These are phyloP conservation scores for Sterrhoptilus dennistouni DNA, from an alignment of 2,113 vertebrate species.

Conservation along the genomic window DNA sequence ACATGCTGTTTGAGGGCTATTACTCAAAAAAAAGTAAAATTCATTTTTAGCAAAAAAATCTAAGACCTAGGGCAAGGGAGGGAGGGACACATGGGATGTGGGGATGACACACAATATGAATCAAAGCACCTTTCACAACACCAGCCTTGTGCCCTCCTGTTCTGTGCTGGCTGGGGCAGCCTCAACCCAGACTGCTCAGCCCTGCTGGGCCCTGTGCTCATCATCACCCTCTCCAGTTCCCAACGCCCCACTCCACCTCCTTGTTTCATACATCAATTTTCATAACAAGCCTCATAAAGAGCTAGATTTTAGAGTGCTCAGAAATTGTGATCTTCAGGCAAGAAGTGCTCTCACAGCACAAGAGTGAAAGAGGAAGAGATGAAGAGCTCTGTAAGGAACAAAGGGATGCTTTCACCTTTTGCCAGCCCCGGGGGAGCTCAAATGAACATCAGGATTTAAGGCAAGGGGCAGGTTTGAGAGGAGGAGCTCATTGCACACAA, in stretches of 20 bases:
- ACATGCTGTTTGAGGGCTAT: slow-evolving; percentile 29
- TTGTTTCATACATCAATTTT: slow-evolving; percentile 39
- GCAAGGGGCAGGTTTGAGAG: background rate
- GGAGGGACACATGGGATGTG: background rate
- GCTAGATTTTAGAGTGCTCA: slow-evolving; percentile 16
- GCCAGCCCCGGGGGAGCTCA: background rate
- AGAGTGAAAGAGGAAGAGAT: background rate
- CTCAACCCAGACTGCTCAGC: background rate
- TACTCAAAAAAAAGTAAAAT: background rate
- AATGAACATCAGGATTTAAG: background rate
- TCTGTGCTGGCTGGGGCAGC: background rate
- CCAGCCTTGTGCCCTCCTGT: background rate
- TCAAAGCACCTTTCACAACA: background rate
- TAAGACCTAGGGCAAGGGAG: background rate
- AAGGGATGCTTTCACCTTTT: background rate
- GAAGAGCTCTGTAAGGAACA: background rate
- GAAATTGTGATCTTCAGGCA: slow-evolving; percentile 45
- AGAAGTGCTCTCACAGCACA: slow-evolving; percentile 40
- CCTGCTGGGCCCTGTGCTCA: background rate
- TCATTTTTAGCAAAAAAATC: background rate
- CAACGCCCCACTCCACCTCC: background rate
- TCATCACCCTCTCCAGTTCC: background rate
- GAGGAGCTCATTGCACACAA: background rate
- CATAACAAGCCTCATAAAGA: slow-evolving; percentile 54
- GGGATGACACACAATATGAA: background rate